Evolutionary conservation across 2,888 invertebrate species (phyloP).

Genomic region (Iphiclides podalirius): DNA sequence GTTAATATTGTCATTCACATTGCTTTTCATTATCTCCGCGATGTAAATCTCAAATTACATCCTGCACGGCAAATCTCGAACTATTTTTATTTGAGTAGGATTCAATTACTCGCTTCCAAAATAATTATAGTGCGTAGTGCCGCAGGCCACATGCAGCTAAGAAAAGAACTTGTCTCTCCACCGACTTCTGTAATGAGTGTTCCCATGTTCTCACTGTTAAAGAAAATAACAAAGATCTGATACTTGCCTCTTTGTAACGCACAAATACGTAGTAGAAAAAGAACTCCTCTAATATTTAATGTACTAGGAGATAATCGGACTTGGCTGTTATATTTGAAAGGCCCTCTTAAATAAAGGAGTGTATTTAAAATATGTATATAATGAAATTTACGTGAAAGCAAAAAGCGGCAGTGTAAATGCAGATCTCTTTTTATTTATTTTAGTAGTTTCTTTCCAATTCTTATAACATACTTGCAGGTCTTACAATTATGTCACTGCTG

Average conservation of each 20-base stretch:
- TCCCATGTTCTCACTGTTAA: conserved; percentile 32
- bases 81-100: conserved; percentile 67
- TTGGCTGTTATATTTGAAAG: neutral
- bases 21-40: conserved; percentile 63
- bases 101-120: conserved; percentile 66
- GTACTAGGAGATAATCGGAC: neutral
- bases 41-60: conserved; percentile 74
- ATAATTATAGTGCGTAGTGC: conserved; percentile 47
- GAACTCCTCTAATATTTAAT: neutral
- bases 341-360: neutral
- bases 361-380: neutral
- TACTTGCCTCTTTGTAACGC: neutral
- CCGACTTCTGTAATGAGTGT: conserved; percentile 42
- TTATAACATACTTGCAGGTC: no score
- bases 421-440: no score
- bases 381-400: neutral
- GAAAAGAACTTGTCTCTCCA: conserved; percentile 46
- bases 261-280: neutral
- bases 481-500: no score
- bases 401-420: neutral
- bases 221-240: conserved; percentile 38
- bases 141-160: conserved; percentile 43
- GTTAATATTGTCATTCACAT: conserved; percentile 66
- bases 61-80: conserved; percentile 55
- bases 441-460: no score